Percentiles rank a stretch among this genome's conserved stretches.
phyloP scores from a whole-genome alignment of 2,888 invertebrate species.

The Tortrix viridana region DNA sequence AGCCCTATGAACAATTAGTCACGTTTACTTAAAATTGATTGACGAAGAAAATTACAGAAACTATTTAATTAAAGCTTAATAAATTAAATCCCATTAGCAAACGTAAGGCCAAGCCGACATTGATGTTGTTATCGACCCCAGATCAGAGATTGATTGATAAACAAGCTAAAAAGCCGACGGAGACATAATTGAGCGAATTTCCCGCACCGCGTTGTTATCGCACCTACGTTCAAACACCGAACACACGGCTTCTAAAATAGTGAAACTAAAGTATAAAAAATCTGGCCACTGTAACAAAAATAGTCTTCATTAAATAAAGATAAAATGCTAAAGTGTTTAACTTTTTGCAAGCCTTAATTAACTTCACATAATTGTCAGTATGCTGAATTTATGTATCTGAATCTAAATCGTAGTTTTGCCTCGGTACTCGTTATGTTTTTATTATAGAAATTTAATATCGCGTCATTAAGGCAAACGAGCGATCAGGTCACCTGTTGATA shows the following conservation, averaged over 20 bases:
- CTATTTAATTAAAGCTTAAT: conserved; percentile 52
- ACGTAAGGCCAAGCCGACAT: conserved; percentile 51
- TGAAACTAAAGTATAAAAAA: background rate
- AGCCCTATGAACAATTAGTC: too few species aligned
- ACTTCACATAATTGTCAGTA: too few species aligned
- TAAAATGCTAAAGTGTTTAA: too few species aligned
- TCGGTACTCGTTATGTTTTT: too few species aligned
- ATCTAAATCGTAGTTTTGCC: too few species aligned
- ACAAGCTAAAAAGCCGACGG: conserved; percentile 77
- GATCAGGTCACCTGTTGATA: too few species aligned
- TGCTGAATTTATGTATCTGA: too few species aligned
- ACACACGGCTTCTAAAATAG: conserved; percentile 51
- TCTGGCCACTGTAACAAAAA: too few species aligned
- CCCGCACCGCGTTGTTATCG: conserved; percentile 64
- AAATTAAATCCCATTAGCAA: conserved; percentile 60
- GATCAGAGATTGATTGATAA: conserved; percentile 81
- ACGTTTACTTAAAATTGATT: background rate
- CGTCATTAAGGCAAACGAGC: too few species aligned
- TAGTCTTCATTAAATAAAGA: too few species aligned
- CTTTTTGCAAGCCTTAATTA: too few species aligned
- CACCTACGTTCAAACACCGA: conserved; percentile 51
- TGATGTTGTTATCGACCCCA: conserved; percentile 67
- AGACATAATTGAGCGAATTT: conserved; percentile 81
- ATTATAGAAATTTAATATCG: too few species aligned
- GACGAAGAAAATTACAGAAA: conserved; percentile 22